Conservation (phyloP, 1,140 invertebrate species). For the Brachionus calyciflorus region DNA sequence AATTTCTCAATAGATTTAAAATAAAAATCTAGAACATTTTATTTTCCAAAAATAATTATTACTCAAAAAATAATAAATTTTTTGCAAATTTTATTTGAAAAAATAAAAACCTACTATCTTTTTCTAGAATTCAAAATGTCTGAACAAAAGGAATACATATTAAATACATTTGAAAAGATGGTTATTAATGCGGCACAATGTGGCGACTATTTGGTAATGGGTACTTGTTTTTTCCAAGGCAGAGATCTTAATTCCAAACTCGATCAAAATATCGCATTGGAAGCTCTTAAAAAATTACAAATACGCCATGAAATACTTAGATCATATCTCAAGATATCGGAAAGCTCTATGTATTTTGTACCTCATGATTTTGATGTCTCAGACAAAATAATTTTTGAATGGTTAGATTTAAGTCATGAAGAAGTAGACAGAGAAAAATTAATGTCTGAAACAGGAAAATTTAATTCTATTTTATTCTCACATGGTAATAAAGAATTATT, state of each 20-base stretch:
- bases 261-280: background rate
- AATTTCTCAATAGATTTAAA: too few relatives aligned
- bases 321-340: background rate
- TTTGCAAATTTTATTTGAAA: too few relatives aligned
- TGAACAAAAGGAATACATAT: background rate
- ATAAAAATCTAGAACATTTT: too few relatives aligned
- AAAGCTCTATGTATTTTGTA: background rate
- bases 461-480: constrained; percentile 20
- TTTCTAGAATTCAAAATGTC: too few relatives aligned
- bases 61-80: too few relatives aligned
- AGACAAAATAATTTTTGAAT: background rate
- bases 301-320: constrained; percentile 3
- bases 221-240: background rate
- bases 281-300: constrained; percentile 10
- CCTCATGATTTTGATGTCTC: constrained; percentile 5
- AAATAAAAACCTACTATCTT: too few relatives aligned
- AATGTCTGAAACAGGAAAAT: background rate
- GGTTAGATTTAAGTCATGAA: constrained; percentile 2
- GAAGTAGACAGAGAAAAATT: background rate
- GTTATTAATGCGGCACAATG: background rate
- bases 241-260: background rate
- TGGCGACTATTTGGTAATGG: constrained; percentile 28
- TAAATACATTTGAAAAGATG: constrained; percentile 36
- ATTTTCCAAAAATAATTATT: too few relatives aligned
- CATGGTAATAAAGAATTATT: background rate